These are phyloP conservation scores for Actinostola sp. DNA, from an alignment of 92 coral and sea anemone species.

Conservation along the genomic window DNA sequence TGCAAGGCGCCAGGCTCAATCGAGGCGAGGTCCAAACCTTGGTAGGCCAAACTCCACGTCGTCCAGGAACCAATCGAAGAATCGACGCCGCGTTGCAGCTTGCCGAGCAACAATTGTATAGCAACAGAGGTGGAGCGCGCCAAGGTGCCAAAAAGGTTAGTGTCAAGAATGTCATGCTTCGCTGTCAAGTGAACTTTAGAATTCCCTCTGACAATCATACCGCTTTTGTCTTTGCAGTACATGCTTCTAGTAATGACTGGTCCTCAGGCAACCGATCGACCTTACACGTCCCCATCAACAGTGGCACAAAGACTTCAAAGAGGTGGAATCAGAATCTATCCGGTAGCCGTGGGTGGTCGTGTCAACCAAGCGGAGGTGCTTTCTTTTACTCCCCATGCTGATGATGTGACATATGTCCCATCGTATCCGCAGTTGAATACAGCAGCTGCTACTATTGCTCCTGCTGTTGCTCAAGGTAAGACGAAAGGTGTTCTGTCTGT, in stretches of 20 bases:
- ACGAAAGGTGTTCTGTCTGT: not conserved
- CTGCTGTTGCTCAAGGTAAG: conserved; percentile 4
- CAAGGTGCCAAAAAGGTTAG: conserved; percentile 32
- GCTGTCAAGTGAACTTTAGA: not conserved
- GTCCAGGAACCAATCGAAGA: conserved; percentile 58
- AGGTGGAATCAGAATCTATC: conserved; percentile 46
- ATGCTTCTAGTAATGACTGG: conserved; percentile 56
- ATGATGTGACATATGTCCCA: conserved; percentile 23
- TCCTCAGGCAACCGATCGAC: conserved; percentile 36
- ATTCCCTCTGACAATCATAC: no score
- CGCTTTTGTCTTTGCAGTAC: conserved; percentile 21
- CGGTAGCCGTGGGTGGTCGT: conserved; percentile 48
- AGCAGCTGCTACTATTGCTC: conserved; percentile 23
- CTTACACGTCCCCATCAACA: conserved; percentile 33
- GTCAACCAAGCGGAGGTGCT: conserved; percentile 19
- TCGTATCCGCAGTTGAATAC: conserved; percentile 6
- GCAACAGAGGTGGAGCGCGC: conserved; percentile 34
- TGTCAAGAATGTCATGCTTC: not conserved
- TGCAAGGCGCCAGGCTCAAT: conserved; percentile 59
- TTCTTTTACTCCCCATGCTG: conserved; percentile 13
- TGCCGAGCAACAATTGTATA: conserved; percentile 41
- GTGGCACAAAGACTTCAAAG: conserved; percentile 34
- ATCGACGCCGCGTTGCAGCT: conserved; percentile 40
- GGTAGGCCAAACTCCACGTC: conserved; percentile 54
- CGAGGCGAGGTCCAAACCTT: conserved; percentile 45